Percentiles rank a stretch among this genome's conserved stretches.
These are phyloP conservation scores for Poeciliopsis turrubarensis DNA, from an alignment of 2,113 vertebrate species.

Conservation along the genomic window DNA sequence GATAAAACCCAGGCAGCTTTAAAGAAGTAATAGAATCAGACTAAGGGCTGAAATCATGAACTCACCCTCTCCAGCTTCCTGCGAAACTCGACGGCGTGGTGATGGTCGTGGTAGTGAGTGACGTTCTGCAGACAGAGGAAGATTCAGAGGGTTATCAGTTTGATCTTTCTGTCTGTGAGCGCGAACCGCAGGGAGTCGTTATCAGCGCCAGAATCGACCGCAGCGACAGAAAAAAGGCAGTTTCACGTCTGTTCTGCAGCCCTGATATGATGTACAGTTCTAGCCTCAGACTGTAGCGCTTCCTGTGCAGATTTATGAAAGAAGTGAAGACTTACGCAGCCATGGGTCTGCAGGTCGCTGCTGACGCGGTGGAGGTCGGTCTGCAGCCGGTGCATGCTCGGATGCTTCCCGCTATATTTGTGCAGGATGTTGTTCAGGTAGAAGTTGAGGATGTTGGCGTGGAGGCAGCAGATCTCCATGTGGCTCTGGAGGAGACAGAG, in stretches of 20 bases:
- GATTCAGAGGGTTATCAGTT: conserved; percentile 4
- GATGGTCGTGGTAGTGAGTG: conserved; percentile 56
- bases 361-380: conserved; percentile 55
- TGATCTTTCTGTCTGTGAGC: background rate
- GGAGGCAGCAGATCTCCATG: conserved; percentile 69
- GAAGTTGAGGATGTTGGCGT: conserved; percentile 74
- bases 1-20: background rate
- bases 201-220: conserved; percentile 37
- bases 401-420: conserved; percentile 6
- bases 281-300: background rate
- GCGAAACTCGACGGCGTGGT: conserved; percentile 53
- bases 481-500: conserved; percentile 28
- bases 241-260: background rate
- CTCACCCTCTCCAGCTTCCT: conserved; percentile 56
- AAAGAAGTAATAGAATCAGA: no score
- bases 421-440: conserved; percentile 66
- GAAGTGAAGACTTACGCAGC: conserved; percentile 59
- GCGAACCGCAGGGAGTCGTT: conserved; percentile 27
- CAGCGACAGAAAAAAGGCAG: background rate
- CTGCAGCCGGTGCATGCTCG: conserved; percentile 48
- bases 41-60: background rate
- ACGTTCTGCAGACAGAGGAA: conserved; percentile 59
- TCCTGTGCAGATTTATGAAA: background rate
- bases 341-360: conserved; percentile 52
- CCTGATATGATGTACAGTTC: background rate